phyloP scores from a whole-genome alignment of 2,797 vertebrate genomes.

The Peromyscus melanophrys region DNA sequence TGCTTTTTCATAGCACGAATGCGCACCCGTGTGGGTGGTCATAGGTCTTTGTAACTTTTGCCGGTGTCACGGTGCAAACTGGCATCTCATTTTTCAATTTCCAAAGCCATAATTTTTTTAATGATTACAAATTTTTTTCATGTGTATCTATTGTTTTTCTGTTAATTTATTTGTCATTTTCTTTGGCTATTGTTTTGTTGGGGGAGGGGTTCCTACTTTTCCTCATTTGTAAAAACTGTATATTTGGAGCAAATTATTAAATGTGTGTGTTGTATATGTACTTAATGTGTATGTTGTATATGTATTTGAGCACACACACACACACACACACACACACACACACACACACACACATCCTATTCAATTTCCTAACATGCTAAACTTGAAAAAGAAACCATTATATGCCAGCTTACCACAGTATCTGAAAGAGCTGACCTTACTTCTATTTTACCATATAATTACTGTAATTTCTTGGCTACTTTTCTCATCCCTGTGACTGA shows the following conservation, averaged over 20 bases:
- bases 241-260: background rate
- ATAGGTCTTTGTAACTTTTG: background rate
- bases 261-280: background rate
- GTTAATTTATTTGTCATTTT: background rate
- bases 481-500: background rate
- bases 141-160: background rate
- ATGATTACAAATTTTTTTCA: background rate
- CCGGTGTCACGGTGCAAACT: background rate
- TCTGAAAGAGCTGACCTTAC: background rate
- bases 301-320: fast-evolving
- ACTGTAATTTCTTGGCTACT: background rate
- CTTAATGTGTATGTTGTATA: background rate
- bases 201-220: background rate
- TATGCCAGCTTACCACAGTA: background rate
- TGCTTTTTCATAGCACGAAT: background rate
- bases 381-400: background rate
- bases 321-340: fast-evolving
- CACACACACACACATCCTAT: background rate
- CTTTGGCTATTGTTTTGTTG: background rate
- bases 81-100: background rate
- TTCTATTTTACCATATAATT: background rate
- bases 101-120: background rate
- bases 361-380: background rate
- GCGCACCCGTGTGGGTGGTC: too few species aligned
- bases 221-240: conserved; percentile 45